phyloP scores from a whole-genome alignment of 1,140 invertebrate species.

The Linepithema humile region DNA sequence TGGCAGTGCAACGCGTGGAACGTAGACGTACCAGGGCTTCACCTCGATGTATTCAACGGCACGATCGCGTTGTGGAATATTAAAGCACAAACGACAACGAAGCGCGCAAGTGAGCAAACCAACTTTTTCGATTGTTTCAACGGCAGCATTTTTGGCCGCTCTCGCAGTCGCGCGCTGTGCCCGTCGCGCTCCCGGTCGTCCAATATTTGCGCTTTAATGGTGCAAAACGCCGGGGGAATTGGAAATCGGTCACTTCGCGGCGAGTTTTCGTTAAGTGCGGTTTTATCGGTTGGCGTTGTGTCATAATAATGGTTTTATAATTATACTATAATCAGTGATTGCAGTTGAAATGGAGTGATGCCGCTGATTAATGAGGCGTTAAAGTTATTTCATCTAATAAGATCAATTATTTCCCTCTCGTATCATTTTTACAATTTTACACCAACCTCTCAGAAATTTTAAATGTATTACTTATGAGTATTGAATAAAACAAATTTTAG shows the following conservation, averaged over 20 bases:
- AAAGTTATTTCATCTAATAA: background rate
- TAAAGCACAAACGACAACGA: background rate
- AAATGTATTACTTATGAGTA: background rate
- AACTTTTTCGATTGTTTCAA: constrained; percentile 21
- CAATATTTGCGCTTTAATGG: constrained; percentile 25
- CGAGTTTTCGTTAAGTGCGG: background rate
- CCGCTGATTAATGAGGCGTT: background rate
- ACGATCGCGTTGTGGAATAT: constrained; percentile 28
- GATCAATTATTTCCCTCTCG: background rate
- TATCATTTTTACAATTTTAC: background rate
- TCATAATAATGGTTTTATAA: background rate
- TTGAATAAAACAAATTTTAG: background rate
- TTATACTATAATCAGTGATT: background rate
- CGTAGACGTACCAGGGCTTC: background rate
- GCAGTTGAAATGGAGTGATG: background rate
- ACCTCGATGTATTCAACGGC: constrained; percentile 36
- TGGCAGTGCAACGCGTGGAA: constrained; percentile 27
- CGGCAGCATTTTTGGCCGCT: background rate
- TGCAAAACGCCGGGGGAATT: background rate
- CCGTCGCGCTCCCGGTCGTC: background rate
- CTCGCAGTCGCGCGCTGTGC: constrained; percentile 1
- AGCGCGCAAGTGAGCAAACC: background rate
- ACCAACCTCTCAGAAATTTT: constrained; percentile 1
- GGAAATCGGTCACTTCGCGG: background rate
- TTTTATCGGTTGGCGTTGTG: background rate